phyloP scores from a whole-genome alignment of 2,888 invertebrate genomes.

The Dynastes maya region DNA sequence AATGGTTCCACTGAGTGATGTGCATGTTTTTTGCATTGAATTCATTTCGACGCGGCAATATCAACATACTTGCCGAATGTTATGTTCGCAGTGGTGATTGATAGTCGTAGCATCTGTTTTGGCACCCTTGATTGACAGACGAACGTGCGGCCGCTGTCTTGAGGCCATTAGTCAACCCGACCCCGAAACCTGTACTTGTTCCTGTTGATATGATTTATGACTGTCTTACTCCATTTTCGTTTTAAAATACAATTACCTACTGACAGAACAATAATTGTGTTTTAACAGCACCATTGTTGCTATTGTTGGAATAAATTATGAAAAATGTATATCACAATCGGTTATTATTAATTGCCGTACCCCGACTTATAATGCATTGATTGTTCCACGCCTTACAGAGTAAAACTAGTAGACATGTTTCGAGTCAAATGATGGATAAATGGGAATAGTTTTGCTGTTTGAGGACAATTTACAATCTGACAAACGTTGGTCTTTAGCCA shows the following conservation, averaged over 20 bases:
- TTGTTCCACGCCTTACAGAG: background rate
- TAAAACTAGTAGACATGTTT: constrained; percentile 1
- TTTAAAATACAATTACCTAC: constrained; percentile 54
- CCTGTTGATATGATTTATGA: constrained; percentile 56
- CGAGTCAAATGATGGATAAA: background rate
- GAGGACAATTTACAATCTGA: too few relatives aligned
- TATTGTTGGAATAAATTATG: constrained; percentile 49
- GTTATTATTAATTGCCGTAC: constrained; percentile 38
- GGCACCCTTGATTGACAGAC: constrained; percentile 62
- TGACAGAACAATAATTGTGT: constrained; percentile 52
- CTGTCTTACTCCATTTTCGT: constrained; percentile 53
- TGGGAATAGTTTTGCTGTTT: too few relatives aligned
- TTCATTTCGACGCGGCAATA: constrained; percentile 47
- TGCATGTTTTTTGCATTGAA: constrained; percentile 50
- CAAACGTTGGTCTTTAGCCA: too few relatives aligned
- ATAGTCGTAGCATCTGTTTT: constrained; percentile 60
- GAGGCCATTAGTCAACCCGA: constrained; percentile 61
- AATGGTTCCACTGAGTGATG: constrained; percentile 51
- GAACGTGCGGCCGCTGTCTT: constrained; percentile 63
- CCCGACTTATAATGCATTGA: constrained; percentile 24
- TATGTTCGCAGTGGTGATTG: constrained; percentile 50
- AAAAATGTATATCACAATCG: constrained; percentile 36
- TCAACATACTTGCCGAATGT: constrained; percentile 50
- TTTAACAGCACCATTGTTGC: constrained; percentile 49
- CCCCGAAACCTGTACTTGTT: constrained; percentile 56